Base-by-base conservation (phyloP, 30 jellyfish, hydroid and myxozoan genomes). In the Mastigias papua region DNA sequence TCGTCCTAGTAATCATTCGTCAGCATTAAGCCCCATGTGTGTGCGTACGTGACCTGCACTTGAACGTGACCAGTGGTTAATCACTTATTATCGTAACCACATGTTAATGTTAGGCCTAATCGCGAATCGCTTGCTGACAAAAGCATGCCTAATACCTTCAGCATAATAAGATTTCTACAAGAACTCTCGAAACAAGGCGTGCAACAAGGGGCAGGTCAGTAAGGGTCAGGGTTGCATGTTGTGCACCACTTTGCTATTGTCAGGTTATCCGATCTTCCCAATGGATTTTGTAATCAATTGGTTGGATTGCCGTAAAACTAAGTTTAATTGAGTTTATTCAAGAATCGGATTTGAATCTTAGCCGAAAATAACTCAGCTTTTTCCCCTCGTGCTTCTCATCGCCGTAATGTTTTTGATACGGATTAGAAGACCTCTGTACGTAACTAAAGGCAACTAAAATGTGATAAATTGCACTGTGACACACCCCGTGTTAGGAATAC, bases 31-130 rank as follows among this genome's bases (percentile, higher is more conserved):
- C 17, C 63, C 23, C 31, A 25, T n/a, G 86, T 57, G 74, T 34
- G 31, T 48, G 42, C 42, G 32, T 50, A n/a, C 86, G 86, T 75
- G 86, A 75, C 86, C 86, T 62, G 37, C 30, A 57, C 15, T n/a
- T 21, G 70, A 48, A 75, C 86, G 86, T 50, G 86, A 75, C 74
- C 28, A 29, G 48, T 51, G 86, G 50, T 48, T 29, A 34, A 37
- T 21, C 11, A 17, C 65, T n/a, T 25, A 19, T 73, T 50, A 69
- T 25, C 70, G 11, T 75, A 75, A 75, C 86, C 86, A 75, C 90
- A 80, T 26, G 81, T 80, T 80, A 80, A 80, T 80, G 30, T 80
- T 37, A 20, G 80, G 80, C 90, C 90, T 80, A 80, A 80, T 80
- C 90, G 35, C 33, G 26, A 62, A 80, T 48, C 63, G 79, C 34